Percentiles rank a stretch among this genome's conserved stretches.
Conservation (phyloP, 2,113 vertebrate genomes). For the Paraplagusia blochii region DNA sequence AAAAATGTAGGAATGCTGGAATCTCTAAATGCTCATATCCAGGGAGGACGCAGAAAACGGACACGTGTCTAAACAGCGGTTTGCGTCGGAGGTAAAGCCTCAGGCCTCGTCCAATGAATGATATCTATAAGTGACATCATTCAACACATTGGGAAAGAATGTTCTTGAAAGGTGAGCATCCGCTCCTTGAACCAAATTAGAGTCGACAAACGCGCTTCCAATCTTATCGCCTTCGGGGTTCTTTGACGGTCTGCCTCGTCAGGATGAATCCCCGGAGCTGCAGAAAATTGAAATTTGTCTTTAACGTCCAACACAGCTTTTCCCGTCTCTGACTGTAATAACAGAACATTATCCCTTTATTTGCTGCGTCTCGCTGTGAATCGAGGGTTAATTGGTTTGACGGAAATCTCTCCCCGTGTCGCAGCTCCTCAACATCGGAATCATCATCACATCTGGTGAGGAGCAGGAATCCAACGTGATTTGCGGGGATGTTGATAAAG, state of each 20-base stretch:
- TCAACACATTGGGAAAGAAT: conserved; percentile 54
- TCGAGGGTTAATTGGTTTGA: conserved; percentile 14
- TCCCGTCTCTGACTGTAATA: conserved; percentile 28
- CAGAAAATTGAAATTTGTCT: conserved; percentile 17
- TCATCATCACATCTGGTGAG: neutral
- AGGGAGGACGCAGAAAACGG: conserved; percentile 54
- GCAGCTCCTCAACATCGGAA: neutral
- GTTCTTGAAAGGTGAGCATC: conserved; percentile 48
- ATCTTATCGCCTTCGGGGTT: conserved; percentile 33
- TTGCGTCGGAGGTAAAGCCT: conserved; percentile 53
- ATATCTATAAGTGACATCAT: conserved; percentile 45
- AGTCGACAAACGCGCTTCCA: conserved; percentile 31
- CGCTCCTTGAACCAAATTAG: conserved; percentile 19
- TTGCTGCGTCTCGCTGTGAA: conserved; percentile 28
- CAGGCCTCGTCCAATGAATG: conserved; percentile 55
- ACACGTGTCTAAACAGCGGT: conserved; percentile 75
- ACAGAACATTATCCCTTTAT: conserved; percentile 22
- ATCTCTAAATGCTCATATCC: conserved; percentile 67
- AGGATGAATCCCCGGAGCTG: conserved; percentile 15
- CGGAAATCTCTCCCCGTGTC: neutral
- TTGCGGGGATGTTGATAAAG: neutral
- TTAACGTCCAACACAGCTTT: conserved; percentile 25
- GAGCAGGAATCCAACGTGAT: neutral
- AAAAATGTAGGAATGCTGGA: conserved; percentile 70
- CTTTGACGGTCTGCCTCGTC: conserved; percentile 9